Evolutionary conservation across 2,888 invertebrate species (phyloP).

Genomic region (Drosophila testacea): DNA sequence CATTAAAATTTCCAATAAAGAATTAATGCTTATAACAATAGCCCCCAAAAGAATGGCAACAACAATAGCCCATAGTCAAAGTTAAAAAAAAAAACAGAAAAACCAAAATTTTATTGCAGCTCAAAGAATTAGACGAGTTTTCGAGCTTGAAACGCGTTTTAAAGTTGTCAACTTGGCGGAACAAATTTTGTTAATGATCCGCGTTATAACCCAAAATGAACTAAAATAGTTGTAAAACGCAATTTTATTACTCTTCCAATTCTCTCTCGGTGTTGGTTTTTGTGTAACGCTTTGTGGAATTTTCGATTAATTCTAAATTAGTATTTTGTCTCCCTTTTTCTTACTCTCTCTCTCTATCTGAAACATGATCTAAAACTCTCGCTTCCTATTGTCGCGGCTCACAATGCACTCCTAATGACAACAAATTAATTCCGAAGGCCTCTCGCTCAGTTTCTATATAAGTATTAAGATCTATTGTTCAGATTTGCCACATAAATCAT

Average conservation of each 20-base stretch:
- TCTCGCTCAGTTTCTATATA: constrained; percentile 29
- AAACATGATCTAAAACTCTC: constrained; percentile 66
- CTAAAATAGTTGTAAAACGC: constrained; percentile 73
- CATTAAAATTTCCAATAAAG: constrained; percentile 57
- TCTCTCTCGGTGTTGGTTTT: constrained; percentile 26
- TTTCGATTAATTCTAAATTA: constrained; percentile 37
- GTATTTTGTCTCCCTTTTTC: constrained; percentile 13
- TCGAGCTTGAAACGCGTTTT: constrained; percentile 57
- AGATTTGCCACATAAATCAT: constrained; percentile 70
- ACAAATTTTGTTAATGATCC: constrained; percentile 77
- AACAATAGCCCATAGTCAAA: constrained; percentile 21
- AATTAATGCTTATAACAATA: constrained; percentile 43
- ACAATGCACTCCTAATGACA: constrained; percentile 73
- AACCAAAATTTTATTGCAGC: constrained; percentile 63
- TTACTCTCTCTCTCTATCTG: constrained; percentile 15
- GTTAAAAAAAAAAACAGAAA: constrained; percentile 32
- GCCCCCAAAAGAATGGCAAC: constrained; percentile 26
- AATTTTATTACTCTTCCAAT: constrained; percentile 58
- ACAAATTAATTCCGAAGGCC: constrained; percentile 72
- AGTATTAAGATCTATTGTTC: constrained; percentile 59
- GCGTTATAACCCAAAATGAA: constrained; percentile 71
- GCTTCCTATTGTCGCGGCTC: constrained; percentile 48
- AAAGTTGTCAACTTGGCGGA: constrained; percentile 74
- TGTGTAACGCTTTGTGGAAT: constrained; percentile 45
- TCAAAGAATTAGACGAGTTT: constrained; percentile 54